A percentile compares a stretch with the other conserved stretches of the same genome.
phyloP scores from a whole-genome alignment of 1,140 invertebrate species.

The Aphelinus certus region DNA sequence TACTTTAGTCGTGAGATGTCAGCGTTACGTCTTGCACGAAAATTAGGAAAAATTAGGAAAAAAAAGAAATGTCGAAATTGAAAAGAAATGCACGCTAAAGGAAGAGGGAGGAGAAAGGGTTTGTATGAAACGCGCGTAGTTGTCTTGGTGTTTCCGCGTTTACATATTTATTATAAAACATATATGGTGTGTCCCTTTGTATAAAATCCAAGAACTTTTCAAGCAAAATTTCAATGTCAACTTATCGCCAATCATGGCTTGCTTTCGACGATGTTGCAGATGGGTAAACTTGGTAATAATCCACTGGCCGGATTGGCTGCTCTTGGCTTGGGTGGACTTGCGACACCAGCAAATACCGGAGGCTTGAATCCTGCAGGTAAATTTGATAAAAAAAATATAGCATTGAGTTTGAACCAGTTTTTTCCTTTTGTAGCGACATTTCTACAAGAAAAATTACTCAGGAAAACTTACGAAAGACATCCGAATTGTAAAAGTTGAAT shows the following conservation, averaged over 20 bases:
- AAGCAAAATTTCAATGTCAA: conserved; percentile 5
- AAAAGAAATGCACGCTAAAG: too few species aligned
- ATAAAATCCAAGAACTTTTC: background rate
- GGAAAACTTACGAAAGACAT: too few species aligned
- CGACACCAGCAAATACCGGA: conserved; percentile 79
- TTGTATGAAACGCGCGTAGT: background rate
- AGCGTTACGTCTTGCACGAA: background rate
- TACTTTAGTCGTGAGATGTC: too few species aligned
- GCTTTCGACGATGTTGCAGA: conserved; percentile 71
- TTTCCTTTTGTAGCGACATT: conserved; percentile 7
- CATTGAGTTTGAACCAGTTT: conserved; percentile 5
- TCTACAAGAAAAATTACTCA: too few species aligned
- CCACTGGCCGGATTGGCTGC: conserved; percentile 87
- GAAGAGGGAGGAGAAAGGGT: conserved; percentile 1
- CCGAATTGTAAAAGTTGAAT: too few species aligned
- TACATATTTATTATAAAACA: conserved; percentile 10
- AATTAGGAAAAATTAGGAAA: background rate
- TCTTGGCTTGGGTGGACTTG: conserved; percentile 83
- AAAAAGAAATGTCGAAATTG: background rate
- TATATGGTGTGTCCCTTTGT: conserved; percentile 9
- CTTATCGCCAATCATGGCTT: conserved; percentile 23
- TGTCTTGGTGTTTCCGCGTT: conserved; percentile 36
- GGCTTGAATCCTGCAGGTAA: conserved; percentile 90
- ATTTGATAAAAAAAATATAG: conserved; percentile 26
- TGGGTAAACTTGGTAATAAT: conserved; percentile 83